A percentile compares a stretch with the other conserved stretches of the same genome.
phyloP scores from a whole-genome alignment of 2,113 vertebrate genomes.

The Tricholaema leucomelas region DNA sequence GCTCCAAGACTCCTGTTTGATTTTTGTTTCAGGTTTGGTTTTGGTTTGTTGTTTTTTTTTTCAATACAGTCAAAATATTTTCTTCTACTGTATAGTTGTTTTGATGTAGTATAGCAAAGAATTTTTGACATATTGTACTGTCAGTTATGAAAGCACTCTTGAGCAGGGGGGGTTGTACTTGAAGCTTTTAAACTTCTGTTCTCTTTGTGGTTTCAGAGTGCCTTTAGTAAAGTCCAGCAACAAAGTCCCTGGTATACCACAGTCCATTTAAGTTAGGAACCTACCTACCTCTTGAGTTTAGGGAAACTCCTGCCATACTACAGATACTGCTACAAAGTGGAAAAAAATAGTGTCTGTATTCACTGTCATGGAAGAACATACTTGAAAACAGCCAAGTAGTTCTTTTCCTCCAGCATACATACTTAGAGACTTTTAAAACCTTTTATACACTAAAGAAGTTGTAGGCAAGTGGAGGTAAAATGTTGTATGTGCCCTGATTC shows the following conservation, averaged over 20 bases:
- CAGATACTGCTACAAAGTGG: background rate
- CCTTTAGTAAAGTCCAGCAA: background rate
- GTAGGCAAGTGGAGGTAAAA: background rate
- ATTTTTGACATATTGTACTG: background rate
- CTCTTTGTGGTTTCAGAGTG: background rate
- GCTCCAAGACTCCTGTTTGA: background rate
- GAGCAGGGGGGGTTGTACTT: background rate
- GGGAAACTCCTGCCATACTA: background rate
- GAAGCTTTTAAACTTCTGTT: background rate
- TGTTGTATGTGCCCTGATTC: background rate
- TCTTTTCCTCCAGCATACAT: background rate
- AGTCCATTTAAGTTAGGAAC: background rate
- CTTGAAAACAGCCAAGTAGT: background rate
- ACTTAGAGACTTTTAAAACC: background rate
- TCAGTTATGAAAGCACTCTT: background rate
- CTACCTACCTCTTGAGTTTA: background rate
- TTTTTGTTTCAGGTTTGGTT: background rate
- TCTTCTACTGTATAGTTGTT: background rate
- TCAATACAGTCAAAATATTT: background rate
- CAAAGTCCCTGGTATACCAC: background rate
- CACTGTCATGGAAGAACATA: background rate
- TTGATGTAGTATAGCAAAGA: background rate
- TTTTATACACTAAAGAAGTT: background rate
- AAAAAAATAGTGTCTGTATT: background rate
- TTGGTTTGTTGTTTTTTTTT: background rate